These are phyloP conservation scores for Mustelus asterias DNA, from an alignment of 2,113 vertebrate species.

Conservation along the genomic window DNA sequence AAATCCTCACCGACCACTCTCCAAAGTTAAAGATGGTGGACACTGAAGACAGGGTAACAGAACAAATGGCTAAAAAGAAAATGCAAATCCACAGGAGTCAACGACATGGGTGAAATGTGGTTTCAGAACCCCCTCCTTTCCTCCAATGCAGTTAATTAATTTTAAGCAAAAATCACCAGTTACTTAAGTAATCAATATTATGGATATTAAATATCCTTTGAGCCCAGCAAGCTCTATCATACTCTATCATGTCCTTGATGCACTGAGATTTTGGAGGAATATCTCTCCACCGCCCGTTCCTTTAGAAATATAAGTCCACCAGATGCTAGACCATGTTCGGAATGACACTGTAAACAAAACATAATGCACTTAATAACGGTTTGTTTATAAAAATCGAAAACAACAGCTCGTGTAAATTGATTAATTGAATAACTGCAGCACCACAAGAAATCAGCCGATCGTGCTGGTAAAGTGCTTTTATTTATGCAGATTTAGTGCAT, in stretches of 20 bases:
- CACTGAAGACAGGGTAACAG: not conserved
- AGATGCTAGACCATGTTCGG: not conserved
- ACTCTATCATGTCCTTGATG: not conserved
- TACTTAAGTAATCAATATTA: not conserved
- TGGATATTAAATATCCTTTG: slow-evolving; percentile 1
- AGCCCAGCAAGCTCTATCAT: not conserved
- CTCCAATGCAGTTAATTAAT: not conserved
- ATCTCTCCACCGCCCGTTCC: too few species aligned
- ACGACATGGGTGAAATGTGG: not conserved
- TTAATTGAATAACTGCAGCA: slow-evolving; percentile 34
- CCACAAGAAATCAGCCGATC: slow-evolving; percentile 34
- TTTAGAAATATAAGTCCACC: not conserved
- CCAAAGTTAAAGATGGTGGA: not conserved
- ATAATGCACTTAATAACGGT: slow-evolving; percentile 18
- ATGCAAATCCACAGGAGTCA: not conserved
- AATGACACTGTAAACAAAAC: slow-evolving; percentile 24
- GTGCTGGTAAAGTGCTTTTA: slow-evolving; percentile 32
- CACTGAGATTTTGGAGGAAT: not conserved
- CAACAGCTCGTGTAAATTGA: slow-evolving; percentile 30
- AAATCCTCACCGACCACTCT: not conserved
- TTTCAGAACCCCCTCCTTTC: not conserved
- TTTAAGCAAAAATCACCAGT: not conserved
- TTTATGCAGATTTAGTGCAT: slow-evolving; percentile 38
- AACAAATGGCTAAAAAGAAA: not conserved
- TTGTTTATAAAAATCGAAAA: slow-evolving; percentile 31